Evolutionary conservation across 2,888 invertebrate species (phyloP), one percentile per base, ranked within the genome.

Genomic region (Papilio elwesi): DNA sequence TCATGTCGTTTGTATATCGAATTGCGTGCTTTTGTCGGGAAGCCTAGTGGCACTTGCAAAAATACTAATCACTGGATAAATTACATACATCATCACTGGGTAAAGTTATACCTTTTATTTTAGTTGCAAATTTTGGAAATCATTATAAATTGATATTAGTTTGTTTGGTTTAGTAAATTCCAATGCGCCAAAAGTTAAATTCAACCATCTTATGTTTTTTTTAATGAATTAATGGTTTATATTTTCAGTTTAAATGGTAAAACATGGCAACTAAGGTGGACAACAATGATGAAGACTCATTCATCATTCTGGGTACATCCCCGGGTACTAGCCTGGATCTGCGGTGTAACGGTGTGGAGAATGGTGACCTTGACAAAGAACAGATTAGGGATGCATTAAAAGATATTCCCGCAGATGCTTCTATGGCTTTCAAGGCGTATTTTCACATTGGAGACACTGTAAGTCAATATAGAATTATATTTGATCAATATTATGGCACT

Each of bases 281-380:
- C 69, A 83, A 81, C 64, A 83, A 80, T 77, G 93, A 92, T 63
- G 94, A 94, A 53, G 94, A 94, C 51, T 94, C 94, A 0, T 93
- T 93, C 78, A 93, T 94, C 52, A 90, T 94, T 74, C 86, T 94
- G 15, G 91, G 92, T 6, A 84, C 90, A 0, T 93, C 93, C 6
- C 93, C 93, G 0, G 88, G 90, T 0, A 81, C 87, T 0, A 93
- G 92, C 73, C 75, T 93, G 77, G 91, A 90, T 68, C 79, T 88
- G 11, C 88, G 88, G 68, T 87, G 83, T 73, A 87, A 87, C 66
- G 87, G 87, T 0, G 72, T 82, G 0, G 80, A 81, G 49, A 83
- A 81, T 47, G 83, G 80, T 6, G 79, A 81, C 4, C 52, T 89
- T 26, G 83, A 88, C 59, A 87, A 86, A 72, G 82, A 80, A 0